Evolutionary conservation across 1,140 invertebrate genomes (phyloP), one percentile per base, ranked within the genome.

Genomic region (Apocrypta bakeri): DNA sequence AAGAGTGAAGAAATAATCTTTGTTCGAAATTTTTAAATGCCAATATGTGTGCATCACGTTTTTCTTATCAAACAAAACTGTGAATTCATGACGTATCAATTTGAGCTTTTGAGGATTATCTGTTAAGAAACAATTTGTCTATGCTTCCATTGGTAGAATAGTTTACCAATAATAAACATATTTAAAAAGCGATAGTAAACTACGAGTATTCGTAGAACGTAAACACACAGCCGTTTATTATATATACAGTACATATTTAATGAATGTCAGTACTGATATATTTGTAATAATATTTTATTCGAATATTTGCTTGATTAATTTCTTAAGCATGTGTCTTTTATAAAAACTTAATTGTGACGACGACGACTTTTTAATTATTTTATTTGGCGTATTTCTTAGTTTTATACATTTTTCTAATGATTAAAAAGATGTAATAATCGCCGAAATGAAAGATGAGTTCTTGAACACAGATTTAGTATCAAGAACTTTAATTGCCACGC

Each of bases 111-210:
- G 0, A 71, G 9, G 48, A 25, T 66, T 71, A 72, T 64, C 61
- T 64, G 27, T 76, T 72, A 63, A 64, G 3, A 42, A 72, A 72
- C 40, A 42, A 63, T 31, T 48, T 61, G 61, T 78, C 27, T 80
- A 88, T 89, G 87, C 87, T 89, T 89, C 88, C 87, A 88, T 89
- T 87, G 87, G 87, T 85, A 84, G 83, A 72, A 83, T 85, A 86
- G 84, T 84, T 87, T 85, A 84, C 83, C 84, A 86, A 87, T 84
- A 83, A 84, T 78, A 85, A 88, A 81, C 66, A 84, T 68, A 83
- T n/a, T 48, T 84, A 82, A 69, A 82, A 85, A 86, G 85, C 82
- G 37, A 85, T 87, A 64, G 29, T 73, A 37, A 37, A 48, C 14
- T 31, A 37, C 17, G 21, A 33, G 21, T 48, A 56, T 69, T 83